These are phyloP conservation scores for Geodia barretti DNA, from an alignment of 37 sponge, comb jelly and placozoan species.

Conservation along the genomic window DNA sequence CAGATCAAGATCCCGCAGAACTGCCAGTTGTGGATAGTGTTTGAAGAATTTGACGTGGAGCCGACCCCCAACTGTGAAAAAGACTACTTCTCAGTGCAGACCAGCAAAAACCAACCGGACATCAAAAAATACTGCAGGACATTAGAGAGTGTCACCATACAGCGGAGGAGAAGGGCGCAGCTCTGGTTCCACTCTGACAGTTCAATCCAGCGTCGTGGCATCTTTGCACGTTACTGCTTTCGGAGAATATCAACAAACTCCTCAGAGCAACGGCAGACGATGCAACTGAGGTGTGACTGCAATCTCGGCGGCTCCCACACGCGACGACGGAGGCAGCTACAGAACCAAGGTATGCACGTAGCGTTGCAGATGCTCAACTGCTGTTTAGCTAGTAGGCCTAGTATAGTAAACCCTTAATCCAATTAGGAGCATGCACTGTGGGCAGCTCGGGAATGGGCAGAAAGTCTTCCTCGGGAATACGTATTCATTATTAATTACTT, in stretches of 20 bases:
- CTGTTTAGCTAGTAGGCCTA: too few species aligned
- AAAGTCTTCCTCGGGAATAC: too few species aligned
- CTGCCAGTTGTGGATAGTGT: conserved; percentile 44
- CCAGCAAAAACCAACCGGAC: conserved; percentile 20
- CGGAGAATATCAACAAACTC: background rate
- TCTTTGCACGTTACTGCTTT: conserved; percentile 44
- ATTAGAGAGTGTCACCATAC: conserved; percentile 10
- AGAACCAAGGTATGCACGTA: too few species aligned
- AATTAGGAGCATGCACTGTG: too few species aligned
- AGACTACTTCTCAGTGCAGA: conserved; percentile 61
- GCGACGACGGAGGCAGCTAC: background rate
- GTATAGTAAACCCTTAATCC: too few species aligned
- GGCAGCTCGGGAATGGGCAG: too few species aligned
- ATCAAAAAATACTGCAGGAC: conserved; percentile 45
- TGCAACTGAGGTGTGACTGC: too few species aligned
- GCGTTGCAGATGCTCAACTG: too few species aligned
- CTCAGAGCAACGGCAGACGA: background rate
- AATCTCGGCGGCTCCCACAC: conserved; percentile 5
- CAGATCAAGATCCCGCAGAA: conserved; percentile 45
- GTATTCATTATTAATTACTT: too few species aligned
- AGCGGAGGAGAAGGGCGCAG: conserved; percentile 39
- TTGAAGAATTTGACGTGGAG: conserved; percentile 44
- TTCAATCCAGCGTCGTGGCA: background rate
- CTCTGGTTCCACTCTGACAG: conserved; percentile 51
- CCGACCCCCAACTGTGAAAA: conserved; percentile 21